A percentile compares a stretch with the other conserved stretches of the same genome.
Conservation (phyloP, 1,140 invertebrate species). For the Aethina tumida region DNA sequence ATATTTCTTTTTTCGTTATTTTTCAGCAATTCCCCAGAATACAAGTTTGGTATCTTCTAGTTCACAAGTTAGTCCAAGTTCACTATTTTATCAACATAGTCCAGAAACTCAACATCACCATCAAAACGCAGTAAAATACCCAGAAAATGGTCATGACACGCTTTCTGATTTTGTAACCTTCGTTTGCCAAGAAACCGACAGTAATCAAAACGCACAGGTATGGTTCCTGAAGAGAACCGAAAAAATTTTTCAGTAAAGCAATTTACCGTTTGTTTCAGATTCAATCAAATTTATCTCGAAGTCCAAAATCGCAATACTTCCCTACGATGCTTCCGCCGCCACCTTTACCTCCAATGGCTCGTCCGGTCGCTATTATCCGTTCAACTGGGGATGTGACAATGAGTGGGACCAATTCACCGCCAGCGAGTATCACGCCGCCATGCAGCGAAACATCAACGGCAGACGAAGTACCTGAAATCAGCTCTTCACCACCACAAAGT, state of each 20-base stretch:
- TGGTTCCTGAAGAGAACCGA: no score
- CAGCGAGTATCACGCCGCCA: constrained; percentile 52
- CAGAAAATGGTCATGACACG: constrained; percentile 77
- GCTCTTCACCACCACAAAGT: constrained; percentile 33
- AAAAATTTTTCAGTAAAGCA: no score
- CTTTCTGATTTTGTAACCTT: constrained; percentile 94
- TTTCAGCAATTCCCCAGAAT: constrained; percentile 36
- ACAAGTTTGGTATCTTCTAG: constrained; percentile 35
- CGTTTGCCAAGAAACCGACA: constrained; percentile 87
- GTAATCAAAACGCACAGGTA: constrained; percentile 71
- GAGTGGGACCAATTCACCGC: constrained; percentile 46
- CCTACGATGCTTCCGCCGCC: constrained; percentile 85
- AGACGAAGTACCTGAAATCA: constrained; percentile 36
- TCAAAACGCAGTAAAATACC: constrained; percentile 56
- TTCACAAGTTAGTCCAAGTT: constrained; percentile 38
- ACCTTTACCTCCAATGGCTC: constrained; percentile 91
- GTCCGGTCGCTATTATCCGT: constrained; percentile 89
- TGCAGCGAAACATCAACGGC: constrained; percentile 31
- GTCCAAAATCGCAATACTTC: constrained; percentile 76
- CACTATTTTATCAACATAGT: constrained; percentile 43
- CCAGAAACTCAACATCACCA: constrained; percentile 32
- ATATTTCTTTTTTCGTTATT: no score
- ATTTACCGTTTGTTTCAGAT: constrained; percentile 23
- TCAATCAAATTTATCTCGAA: constrained; percentile 36
- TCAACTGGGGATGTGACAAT: constrained; percentile 62